These are phyloP conservation scores for Sarotherodon lohbergeri DNA, from an alignment of 2,113 vertebrate species.

Conservation along the genomic window DNA sequence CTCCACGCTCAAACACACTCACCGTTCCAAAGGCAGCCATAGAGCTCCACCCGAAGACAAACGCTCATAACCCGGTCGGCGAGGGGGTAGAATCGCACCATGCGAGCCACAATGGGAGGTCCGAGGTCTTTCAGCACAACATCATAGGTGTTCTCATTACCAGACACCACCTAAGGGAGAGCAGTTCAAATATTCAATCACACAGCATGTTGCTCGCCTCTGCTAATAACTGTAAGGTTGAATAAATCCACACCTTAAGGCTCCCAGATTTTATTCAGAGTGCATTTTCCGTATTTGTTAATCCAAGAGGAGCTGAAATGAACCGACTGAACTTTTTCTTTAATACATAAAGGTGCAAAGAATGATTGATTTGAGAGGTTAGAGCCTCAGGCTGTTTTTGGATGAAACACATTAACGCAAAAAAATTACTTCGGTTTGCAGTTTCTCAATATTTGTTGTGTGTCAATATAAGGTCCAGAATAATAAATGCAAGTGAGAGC, in stretches of 20 bases:
- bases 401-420: neutral
- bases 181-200: neutral
- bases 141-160: constrained; percentile 88
- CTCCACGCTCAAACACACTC: constrained; percentile 13
- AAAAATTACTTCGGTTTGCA: neutral
- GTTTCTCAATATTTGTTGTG: neutral
- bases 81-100: constrained; percentile 86
- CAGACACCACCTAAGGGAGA: constrained; percentile 80
- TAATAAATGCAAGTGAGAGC: neutral
- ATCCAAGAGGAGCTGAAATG: neutral
- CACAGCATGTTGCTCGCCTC: neutral
- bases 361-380: neutral
- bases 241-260: neutral
- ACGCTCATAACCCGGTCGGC: constrained; percentile 94
- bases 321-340: neutral
- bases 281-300: neutral
- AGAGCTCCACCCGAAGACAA: constrained; percentile 91
- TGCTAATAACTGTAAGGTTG: neutral
- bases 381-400: neutral
- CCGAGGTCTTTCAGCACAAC: constrained; percentile 91
- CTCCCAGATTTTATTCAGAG: neutral
- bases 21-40: constrained; percentile 91
- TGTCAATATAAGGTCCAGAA: neutral
- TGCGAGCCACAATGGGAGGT: constrained; percentile 83
- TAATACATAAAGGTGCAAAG: neutral